These are phyloP conservation scores for Brachionichthys hirsutus DNA, from an alignment of 2,113 vertebrate genomes.

Conservation along the genomic window DNA sequence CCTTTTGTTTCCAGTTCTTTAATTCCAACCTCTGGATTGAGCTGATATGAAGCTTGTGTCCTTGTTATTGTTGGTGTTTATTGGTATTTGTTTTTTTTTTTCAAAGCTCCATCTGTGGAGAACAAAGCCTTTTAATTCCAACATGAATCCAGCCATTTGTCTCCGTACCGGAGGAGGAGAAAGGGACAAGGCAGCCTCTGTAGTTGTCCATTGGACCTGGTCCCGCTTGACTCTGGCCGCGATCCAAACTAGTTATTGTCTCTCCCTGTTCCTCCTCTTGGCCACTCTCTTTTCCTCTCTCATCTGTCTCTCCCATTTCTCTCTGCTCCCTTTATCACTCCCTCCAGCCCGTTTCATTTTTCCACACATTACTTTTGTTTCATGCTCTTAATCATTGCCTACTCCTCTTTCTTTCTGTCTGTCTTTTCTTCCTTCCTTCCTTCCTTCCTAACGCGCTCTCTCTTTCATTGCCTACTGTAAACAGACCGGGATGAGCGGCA, in stretches of 20 bases:
- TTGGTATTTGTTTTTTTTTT: slow-evolving; percentile 74
- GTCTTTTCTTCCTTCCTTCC: background rate
- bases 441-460: background rate
- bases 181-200: slow-evolving; percentile 66
- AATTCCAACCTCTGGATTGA: slow-evolving; percentile 72
- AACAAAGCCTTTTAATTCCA: slow-evolving; percentile 76
- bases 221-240: slow-evolving; percentile 60
- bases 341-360: slow-evolving; percentile 51
- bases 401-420: background rate
- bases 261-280: slow-evolving; percentile 51
- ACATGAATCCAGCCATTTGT: slow-evolving; percentile 74
- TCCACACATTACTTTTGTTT: slow-evolving; percentile 35
- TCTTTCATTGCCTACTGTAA: slow-evolving; percentile 19
- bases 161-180: slow-evolving; percentile 53
- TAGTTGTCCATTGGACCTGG: slow-evolving; percentile 64
- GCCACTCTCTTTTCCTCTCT: slow-evolving; percentile 59
- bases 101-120: slow-evolving; percentile 72
- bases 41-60: slow-evolving; percentile 67
- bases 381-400: slow-evolving; percentile 17
- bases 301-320: slow-evolving; percentile 46
- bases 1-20: slow-evolving; percentile 61
- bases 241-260: slow-evolving; percentile 68
- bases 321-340: slow-evolving; percentile 57
- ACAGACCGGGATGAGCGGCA: slow-evolving; percentile 43
- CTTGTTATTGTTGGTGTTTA: slow-evolving; percentile 71